Evolutionary conservation across 2,888 invertebrate species (phyloP).

Genomic region (Sinelater perroti): DNA sequence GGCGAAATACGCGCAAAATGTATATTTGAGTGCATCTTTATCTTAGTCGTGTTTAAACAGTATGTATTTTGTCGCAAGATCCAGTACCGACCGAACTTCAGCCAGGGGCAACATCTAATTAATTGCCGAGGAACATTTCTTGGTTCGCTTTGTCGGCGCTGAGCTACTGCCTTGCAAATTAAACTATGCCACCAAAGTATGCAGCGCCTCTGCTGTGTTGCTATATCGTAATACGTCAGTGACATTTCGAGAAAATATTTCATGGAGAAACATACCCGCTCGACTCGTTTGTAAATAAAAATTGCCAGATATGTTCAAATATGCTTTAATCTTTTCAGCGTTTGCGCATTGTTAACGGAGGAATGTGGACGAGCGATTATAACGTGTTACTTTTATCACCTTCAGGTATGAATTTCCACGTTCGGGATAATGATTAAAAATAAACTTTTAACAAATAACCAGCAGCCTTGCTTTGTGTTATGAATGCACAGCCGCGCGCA

Average conservation of each 20-base stretch:
- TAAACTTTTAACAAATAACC: slow-evolving; percentile 16
- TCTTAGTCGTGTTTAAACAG: slow-evolving; percentile 31
- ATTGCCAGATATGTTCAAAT: slow-evolving; percentile 51
- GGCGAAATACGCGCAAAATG: slow-evolving; percentile 16
- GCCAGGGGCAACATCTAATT: slow-evolving; percentile 50
- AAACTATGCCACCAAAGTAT: slow-evolving; percentile 61
- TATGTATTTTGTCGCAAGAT: slow-evolving; percentile 29
- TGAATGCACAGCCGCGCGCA: neutral
- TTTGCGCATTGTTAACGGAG: slow-evolving; percentile 43
- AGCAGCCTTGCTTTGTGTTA: neutral
- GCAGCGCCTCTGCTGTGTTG: slow-evolving; percentile 53
- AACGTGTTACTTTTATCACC: slow-evolving; percentile 50
- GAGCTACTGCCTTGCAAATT: slow-evolving; percentile 57
- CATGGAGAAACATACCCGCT: slow-evolving; percentile 49
- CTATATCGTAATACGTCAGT: slow-evolving; percentile 59
- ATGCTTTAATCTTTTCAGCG: slow-evolving; percentile 46
- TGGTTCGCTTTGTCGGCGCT: slow-evolving; percentile 58
- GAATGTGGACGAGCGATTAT: slow-evolving; percentile 52
- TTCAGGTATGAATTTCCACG: slow-evolving; percentile 33
- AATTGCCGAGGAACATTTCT: slow-evolving; percentile 52
- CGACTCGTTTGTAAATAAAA: slow-evolving; percentile 49
- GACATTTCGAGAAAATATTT: slow-evolving; percentile 58
- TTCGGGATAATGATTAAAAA: slow-evolving; percentile 24
- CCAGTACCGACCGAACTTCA: slow-evolving; percentile 31
- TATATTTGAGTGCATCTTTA: slow-evolving; percentile 26